A percentile compares a stretch with the other conserved stretches of the same genome.
Evolutionary conservation across 1,140 invertebrate genomes (phyloP).

Genomic region (Aphidius ervi): DNA sequence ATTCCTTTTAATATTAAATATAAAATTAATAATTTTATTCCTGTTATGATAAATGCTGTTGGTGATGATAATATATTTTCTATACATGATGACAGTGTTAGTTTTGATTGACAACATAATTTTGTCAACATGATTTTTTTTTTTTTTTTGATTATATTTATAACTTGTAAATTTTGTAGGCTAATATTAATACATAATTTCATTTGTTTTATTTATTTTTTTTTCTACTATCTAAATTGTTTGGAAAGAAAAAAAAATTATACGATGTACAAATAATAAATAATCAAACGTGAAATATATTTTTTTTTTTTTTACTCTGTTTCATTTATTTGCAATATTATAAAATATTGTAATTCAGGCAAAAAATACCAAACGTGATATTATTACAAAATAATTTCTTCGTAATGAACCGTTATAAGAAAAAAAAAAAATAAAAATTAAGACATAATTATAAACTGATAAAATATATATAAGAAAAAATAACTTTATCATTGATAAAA

Average conservation of each 20-base stretch:
- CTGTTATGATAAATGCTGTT: slow-evolving; percentile 22
- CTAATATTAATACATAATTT: neutral
- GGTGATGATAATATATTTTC: slow-evolving; percentile 17
- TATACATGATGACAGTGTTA: slow-evolving; percentile 6
- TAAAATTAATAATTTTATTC: slow-evolving; percentile 29
- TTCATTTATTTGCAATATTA: too few species aligned
- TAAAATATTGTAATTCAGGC: slow-evolving; percentile 5
- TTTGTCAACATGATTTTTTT: slow-evolving; percentile 17
- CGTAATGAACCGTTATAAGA: neutral
- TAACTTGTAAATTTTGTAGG: slow-evolving; percentile 12
- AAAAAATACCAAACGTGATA: slow-evolving; percentile 32
- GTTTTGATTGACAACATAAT: slow-evolving; percentile 20
- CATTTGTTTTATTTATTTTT: slow-evolving; percentile 2
- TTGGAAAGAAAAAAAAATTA: too few species aligned
- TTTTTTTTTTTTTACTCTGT: neutral
- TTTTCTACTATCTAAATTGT: too few species aligned
- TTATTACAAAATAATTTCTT: slow-evolving; percentile 25
- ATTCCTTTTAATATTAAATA: slow-evolving; percentile 32
- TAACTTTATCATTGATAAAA: too few species aligned
- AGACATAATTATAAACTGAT: too few species aligned
- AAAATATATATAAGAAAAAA: neutral
- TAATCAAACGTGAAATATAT: slow-evolving; percentile 13
- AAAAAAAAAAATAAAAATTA: neutral
- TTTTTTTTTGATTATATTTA: slow-evolving; percentile 7
- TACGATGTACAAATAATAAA: neutral